A percentile compares a stretch with the other conserved stretches of the same genome.
These are phyloP conservation scores for Pheosia gnoma DNA, from an alignment of 2,888 invertebrate species.

Conservation along the genomic window DNA sequence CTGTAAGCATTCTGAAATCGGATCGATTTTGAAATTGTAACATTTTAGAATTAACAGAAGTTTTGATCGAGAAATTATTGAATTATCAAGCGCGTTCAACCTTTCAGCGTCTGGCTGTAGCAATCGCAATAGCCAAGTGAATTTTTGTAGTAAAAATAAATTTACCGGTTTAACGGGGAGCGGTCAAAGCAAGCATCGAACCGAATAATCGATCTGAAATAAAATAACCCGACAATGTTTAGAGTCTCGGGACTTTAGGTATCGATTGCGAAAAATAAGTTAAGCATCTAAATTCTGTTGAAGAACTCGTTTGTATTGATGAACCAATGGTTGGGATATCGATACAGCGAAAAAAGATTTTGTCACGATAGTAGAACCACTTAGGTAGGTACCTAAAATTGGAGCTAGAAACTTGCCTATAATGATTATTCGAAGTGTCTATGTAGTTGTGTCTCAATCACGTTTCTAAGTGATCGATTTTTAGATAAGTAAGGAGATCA, in stretches of 20 bases:
- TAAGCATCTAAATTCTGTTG: background rate
- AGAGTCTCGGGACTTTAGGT: constrained; percentile 10
- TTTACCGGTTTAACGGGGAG: constrained; percentile 49
- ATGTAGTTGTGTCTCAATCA: constrained; percentile 6
- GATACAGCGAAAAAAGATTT: background rate
- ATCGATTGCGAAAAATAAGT: constrained; percentile 19
- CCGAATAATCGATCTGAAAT: constrained; percentile 66
- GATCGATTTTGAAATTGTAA: constrained; percentile 1
- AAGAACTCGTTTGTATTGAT: background rate
- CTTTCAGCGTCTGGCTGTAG: constrained; percentile 26
- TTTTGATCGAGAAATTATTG: constrained; percentile 11
- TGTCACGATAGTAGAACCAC: background rate
- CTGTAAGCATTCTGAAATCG: constrained; percentile 13
- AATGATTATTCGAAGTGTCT: constrained; percentile 2
- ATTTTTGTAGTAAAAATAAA: constrained; percentile 36
- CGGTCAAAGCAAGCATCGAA: constrained; percentile 58
- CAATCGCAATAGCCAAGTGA: constrained; percentile 32
- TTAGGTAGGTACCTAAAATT: background rate
- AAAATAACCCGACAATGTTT: constrained; percentile 51
- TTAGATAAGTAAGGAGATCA: constrained; percentile 8
- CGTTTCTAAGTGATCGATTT: constrained; percentile 8
- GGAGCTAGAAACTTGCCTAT: background rate
- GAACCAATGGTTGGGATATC: background rate
- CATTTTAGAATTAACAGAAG: background rate
- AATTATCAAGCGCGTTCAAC: constrained; percentile 27